Base-by-base conservation (phyloP, 2,888 invertebrate species). In the Amiota communis region DNA sequence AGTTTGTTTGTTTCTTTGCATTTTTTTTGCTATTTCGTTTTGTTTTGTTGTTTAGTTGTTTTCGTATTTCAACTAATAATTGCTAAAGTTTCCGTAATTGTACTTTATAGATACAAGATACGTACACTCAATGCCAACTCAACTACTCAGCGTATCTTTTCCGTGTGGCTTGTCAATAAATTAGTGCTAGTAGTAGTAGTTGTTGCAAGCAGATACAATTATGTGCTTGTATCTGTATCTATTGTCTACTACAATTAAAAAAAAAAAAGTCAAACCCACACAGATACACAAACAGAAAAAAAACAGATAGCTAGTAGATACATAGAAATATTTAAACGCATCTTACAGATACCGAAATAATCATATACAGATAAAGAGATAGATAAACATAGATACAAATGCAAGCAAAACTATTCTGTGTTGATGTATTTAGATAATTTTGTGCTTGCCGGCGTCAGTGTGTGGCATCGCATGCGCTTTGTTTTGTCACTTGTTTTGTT, bases 161-260 rank as follows among this genome's bases (percentile, higher is more conserved):
- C 84, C 85, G 83, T 84, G 79, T 81, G 79, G 81, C 81, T 77
- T 82, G 81, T 84, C 85, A 80, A 85, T 83, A 85, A 77, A 77
- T 77, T 79, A 49, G 9, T n/a, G n/a, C n/a, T n/a, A n/a, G 23
- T 23, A 23, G 23, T 15, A 15, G 61, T 23, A 23, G 61, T 36
- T 23, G 59, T 53, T 36, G 36, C 48, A 12, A 63, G 17, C 10
- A 53, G 63, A 71, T 69, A 61, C 71, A 53, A 71, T 15, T 72
- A 11, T 36, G 51, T 63, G 56, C 71, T 57, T 70, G 20, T 49
- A 47, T 56, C 47, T 77, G 68, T 56, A 56, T 70, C 23, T 53
- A 53, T 68, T 68, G 67, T 36, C 53, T 53, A 36, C 36, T 36
- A 68, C 67, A 68, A 68, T 68, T 68, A 68, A 68, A 23, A 53